Conservation (phyloP, 35 echinoderm and acorn worm species). For the Patiria miniata region DNA sequence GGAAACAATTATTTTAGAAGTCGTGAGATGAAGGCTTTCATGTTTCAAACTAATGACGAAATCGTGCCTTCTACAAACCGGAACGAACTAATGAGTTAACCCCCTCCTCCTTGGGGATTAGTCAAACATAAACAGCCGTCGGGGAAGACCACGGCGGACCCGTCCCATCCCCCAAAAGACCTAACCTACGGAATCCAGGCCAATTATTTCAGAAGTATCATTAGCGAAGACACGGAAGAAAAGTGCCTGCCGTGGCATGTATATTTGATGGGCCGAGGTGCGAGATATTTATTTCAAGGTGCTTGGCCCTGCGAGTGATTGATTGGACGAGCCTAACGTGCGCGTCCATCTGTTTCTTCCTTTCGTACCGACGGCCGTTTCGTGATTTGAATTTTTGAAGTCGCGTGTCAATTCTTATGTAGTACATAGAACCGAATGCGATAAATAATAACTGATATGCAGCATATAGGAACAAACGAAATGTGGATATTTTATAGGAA, state of each 20-base stretch:
- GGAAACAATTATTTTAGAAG: too few species aligned
- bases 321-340: conserved; percentile 12
- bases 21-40: too few species aligned
- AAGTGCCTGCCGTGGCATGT: conserved; percentile 5
- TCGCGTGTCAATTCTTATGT: too few species aligned
- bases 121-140: not conserved
- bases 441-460: too few species aligned
- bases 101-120: too few species aligned
- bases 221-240: not conserved
- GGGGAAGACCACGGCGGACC: not conserved
- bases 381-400: too few species aligned
- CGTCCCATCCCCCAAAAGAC: conserved; percentile 14
- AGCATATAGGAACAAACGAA: too few species aligned
- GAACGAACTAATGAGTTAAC: too few species aligned
- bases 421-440: too few species aligned
- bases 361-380: not conserved
- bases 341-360: conserved; percentile 20
- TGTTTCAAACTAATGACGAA: too few species aligned
- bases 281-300: conserved; percentile 26
- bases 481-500: too few species aligned
- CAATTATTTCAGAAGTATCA: conserved; percentile 30
- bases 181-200: conserved; percentile 16
- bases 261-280: conserved; percentile 25
- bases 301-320: conserved; percentile 1
- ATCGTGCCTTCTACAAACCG: too few species aligned